Evolutionary conservation across 2,797 vertebrate species (phyloP).

Genomic region (Rhyacichthys aspro): DNA sequence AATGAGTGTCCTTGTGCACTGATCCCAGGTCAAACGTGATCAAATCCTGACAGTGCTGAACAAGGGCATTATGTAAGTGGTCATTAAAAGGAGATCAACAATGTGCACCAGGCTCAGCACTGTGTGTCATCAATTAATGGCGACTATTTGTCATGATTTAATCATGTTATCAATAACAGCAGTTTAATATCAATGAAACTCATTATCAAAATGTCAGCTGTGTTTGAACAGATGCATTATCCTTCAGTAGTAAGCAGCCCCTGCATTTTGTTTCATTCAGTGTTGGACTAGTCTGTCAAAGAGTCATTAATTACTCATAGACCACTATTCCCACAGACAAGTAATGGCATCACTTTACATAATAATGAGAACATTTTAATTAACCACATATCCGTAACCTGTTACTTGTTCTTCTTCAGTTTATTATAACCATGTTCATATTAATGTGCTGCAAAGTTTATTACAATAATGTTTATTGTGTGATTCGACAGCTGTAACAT

Average conservation of each 20-base stretch:
- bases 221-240: conserved; percentile 28
- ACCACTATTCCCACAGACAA: neutral
- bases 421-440: no score
- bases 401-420: no score
- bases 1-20: neutral
- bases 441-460: no score
- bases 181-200: conserved; percentile 46
- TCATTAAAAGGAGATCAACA: conserved; percentile 51
- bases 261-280: neutral
- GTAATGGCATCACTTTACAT: neutral
- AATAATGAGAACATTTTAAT: neutral
- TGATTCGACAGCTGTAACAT: no score
- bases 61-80: conserved; percentile 29
- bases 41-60: conserved; percentile 26
- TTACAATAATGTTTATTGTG: no score
- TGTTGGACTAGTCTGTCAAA: neutral
- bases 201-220: conserved; percentile 54
- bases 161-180: conserved; percentile 52
- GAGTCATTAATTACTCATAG: neutral
- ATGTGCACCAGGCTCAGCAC: conserved; percentile 4
- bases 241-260: conserved; percentile 25
- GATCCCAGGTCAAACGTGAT: conserved; percentile 16
- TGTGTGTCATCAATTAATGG: conserved; percentile 51
- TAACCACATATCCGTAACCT: no score
- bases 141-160: conserved; percentile 45